Conservation (phyloP, 1,140 invertebrate genomes). For the Mizuhopecten yessoensis region DNA sequence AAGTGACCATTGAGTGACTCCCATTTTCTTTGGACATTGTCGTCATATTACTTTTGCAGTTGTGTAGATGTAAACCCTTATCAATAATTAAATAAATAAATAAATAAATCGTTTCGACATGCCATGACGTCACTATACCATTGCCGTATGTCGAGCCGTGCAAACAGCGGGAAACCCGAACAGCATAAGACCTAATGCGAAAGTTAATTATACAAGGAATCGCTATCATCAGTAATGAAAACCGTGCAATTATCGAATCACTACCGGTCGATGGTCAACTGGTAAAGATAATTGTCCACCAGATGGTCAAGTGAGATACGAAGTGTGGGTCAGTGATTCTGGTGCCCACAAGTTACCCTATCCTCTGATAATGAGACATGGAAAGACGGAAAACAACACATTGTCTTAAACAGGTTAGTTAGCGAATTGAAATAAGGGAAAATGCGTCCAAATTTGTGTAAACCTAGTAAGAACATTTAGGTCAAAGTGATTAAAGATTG, state of each 20-base stretch:
- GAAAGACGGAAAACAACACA: not conserved
- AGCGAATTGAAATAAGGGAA: not conserved
- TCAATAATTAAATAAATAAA: too few relatives aligned
- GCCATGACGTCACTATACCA: not conserved
- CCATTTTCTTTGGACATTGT: too few relatives aligned
- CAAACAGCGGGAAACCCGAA: not conserved
- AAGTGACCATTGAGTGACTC: too few relatives aligned
- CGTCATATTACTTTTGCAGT: too few relatives aligned
- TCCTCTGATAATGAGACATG: not conserved
- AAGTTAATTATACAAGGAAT: not conserved
- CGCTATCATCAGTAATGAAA: not conserved
- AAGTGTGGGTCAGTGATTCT: not conserved
- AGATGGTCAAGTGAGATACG: slow-evolving; percentile 14
- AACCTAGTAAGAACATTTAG: too few relatives aligned
- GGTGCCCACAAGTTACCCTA: not conserved
- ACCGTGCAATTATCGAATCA: not conserved
- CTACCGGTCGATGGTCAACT: not conserved
- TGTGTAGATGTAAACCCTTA: too few relatives aligned
- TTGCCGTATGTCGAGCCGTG: not conserved
- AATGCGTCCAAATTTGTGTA: too few relatives aligned
- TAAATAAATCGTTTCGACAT: not conserved
- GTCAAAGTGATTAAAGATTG: too few relatives aligned
- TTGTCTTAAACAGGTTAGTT: not conserved
- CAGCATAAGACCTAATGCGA: not conserved
- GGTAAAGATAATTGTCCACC: not conserved